A percentile compares a stretch with the other conserved stretches of the same genome.
Conservation (phyloP, 2,113 vertebrate genomes). For the Atherinomorus stipes region DNA sequence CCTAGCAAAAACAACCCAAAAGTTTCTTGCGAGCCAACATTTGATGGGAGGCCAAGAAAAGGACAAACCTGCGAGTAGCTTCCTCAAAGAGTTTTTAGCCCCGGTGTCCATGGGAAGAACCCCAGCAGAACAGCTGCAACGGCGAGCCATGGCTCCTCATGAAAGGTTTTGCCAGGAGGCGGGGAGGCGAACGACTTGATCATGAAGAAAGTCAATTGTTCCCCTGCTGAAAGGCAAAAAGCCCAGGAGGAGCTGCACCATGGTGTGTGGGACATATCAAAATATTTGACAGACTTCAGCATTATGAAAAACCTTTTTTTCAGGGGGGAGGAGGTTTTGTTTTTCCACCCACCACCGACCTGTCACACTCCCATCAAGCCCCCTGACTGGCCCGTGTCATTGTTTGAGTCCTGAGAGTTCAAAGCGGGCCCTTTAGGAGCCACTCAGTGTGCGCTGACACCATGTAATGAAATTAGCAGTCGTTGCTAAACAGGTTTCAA, state of each 20-base stretch:
- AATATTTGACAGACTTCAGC: conserved; percentile 99
- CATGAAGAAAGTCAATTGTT: conserved; percentile 97
- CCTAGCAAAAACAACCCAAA: conserved; percentile 35
- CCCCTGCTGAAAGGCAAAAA: conserved; percentile 85
- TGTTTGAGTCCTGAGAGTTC: conserved; percentile 91
- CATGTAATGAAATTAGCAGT: conserved; percentile 94
- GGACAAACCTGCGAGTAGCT: conserved; percentile 66
- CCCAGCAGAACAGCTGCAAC: conserved; percentile 89
- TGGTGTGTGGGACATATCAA: conserved; percentile 98
- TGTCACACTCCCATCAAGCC: conserved; percentile 90
- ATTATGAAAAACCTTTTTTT: conserved; percentile 91
- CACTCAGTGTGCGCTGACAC: conserved; percentile 94
- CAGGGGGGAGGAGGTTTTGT: conserved; percentile 52
- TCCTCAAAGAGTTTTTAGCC: conserved; percentile 71
- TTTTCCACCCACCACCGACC: conserved; percentile 82
- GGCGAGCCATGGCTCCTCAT: conserved; percentile 89
- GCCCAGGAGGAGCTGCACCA: conserved; percentile 95
- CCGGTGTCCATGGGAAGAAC: conserved; percentile 94
- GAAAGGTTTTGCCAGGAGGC: conserved; percentile 95
- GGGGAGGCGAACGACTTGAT: conserved; percentile 92
- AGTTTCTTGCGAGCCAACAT: conserved; percentile 46
- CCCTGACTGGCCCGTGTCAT: conserved; percentile 90
- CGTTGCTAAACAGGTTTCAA: conserved; percentile 95
- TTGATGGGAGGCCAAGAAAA: conserved; percentile 19
- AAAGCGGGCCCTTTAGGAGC: conserved; percentile 91